Base-by-base conservation (phyloP, 2,888 invertebrate genomes). In the Temnothorax unifasciatus region DNA sequence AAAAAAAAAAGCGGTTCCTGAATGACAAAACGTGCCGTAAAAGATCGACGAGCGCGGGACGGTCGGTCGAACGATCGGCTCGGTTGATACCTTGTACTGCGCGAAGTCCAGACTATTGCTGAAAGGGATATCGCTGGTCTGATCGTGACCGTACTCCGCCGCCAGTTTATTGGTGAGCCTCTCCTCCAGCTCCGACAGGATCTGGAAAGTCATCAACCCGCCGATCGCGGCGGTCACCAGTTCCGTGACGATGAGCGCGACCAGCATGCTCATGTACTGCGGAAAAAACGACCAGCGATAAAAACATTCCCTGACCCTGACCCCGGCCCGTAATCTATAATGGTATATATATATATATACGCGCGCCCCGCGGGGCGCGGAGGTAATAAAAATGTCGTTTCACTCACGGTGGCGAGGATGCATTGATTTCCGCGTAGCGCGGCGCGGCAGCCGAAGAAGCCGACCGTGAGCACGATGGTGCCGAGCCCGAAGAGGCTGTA, bases 371-470 rank as follows among this genome's bases (percentile, higher is more conserved):
- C 54, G 52, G 41, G 52, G 15, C 13, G 68, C 13, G 68, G 9
- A 66, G 21, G 6, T 11, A 41, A 50, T 71, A 68, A 73, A 73
- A 69, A 73, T 79, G 57, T 71, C 71, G 44, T n/a, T 81, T 85
- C 44, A 86, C 88, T 87, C 75, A 87, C 87, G 44, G 86, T 89
- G 34, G 91, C 93, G 59, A 95, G 90, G 81, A 94, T 92, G 82
- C 94, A 94, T 83, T 93, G 94, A 93, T 95, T 96, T 86, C 95
- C 96, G 84, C 95, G 95, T 66, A 96, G 94, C 41, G 96, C 96
- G 1, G 96, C 96, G 87, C 96, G 96, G 90, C 96, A 96, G 25
- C 96, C 96, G 88, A 96, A 95, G 93, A 96, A 95, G 50, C 96
- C 96, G n/a, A 96, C 95, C 50, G 95, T 92, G 86, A 96, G 94